Percentiles rank a stretch among this genome's conserved stretches.
phyloP scores from a whole-genome alignment of 2,797 vertebrate species.

The Picus viridis region DNA sequence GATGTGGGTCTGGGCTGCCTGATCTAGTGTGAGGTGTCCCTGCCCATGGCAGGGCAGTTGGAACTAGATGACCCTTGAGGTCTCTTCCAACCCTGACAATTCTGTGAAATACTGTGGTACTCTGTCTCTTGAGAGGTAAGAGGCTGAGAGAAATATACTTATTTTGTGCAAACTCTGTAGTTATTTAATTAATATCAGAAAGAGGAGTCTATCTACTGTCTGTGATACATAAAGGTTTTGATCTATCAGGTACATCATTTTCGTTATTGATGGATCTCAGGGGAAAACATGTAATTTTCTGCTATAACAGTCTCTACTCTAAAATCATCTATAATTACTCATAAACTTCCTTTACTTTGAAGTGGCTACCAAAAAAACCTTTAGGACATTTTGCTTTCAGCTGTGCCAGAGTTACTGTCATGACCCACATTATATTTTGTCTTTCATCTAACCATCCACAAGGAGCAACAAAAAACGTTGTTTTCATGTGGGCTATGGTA shows the following conservation, averaged over 20 bases:
- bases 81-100: no score
- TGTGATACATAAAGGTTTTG: neutral
- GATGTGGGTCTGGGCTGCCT: no score
- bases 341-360: neutral
- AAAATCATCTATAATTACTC: no score
- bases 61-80: no score
- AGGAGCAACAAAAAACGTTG: neutral
- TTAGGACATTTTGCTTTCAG: neutral
- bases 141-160: neutral
- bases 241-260: neutral
- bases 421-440: neutral
- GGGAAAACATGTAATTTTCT: neutral
- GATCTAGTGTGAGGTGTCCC: no score
- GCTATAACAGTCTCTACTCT: neutral
- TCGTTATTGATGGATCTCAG: neutral
- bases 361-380: neutral
- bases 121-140: neutral
- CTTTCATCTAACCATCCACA: neutral
- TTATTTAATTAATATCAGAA: neutral
- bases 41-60: no score
- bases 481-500: neutral
- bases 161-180: neutral
- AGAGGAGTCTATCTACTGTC: neutral
- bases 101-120: neutral
- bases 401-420: neutral